These are phyloP conservation scores for Apistogramma diplotaenia DNA, from an alignment of 2,113 vertebrate species.

Conservation along the genomic window DNA sequence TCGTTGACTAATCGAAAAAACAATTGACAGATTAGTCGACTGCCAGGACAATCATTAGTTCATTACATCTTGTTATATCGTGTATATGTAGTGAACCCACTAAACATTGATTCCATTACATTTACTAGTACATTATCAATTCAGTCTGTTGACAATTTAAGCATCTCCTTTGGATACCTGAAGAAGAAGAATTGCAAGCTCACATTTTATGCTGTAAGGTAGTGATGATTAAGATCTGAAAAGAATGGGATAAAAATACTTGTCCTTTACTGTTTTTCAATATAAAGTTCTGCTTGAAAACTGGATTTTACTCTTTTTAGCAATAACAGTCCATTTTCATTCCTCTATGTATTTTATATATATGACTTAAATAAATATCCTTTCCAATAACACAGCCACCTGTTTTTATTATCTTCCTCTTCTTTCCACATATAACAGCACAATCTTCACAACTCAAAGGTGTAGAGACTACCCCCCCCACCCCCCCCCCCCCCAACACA, in stretches of 20 bases:
- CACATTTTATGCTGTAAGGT: background rate
- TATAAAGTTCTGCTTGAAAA: conserved; percentile 4
- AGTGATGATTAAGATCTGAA: background rate
- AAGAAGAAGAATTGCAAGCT: background rate
- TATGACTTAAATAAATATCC: conserved; percentile 27
- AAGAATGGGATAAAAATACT: background rate
- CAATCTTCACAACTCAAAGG: background rate
- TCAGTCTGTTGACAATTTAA: background rate
- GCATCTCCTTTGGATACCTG: background rate
- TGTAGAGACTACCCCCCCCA: background rate
- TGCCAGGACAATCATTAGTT: too few relatives aligned
- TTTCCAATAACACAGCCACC: conserved; percentile 8
- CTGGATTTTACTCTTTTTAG: background rate
- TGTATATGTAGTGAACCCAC: background rate
- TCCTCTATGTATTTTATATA: conserved; percentile 20
- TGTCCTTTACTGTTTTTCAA: background rate
- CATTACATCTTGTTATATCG: background rate
- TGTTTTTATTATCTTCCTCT: conserved; percentile 9
- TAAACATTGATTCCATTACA: background rate
- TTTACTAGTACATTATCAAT: background rate
- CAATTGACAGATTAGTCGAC: too few relatives aligned
- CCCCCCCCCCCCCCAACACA: background rate
- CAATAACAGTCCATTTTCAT: conserved; percentile 16
- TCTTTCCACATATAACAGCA: background rate
- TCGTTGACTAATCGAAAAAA: too few relatives aligned